These are phyloP conservation scores for Andricus curvator DNA, from an alignment of 2,888 invertebrate species.

Conservation along the genomic window DNA sequence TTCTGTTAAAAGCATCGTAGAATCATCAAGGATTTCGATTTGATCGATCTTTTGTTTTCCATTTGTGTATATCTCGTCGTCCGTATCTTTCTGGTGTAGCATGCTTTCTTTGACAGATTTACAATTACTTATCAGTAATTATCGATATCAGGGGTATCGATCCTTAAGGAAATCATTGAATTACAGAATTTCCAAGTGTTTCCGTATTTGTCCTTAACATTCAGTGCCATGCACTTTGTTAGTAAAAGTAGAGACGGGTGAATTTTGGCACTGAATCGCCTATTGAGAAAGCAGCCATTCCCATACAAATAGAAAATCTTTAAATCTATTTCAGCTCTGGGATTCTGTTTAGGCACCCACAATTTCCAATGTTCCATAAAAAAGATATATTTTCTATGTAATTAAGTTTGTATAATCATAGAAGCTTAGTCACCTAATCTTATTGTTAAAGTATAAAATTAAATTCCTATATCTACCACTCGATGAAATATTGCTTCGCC, in stretches of 20 bases:
- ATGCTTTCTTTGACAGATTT: conserved; percentile 65
- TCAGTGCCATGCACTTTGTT: conserved; percentile 7
- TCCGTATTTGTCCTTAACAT: not conserved
- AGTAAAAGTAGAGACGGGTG: conserved; percentile 6
- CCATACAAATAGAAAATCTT: not conserved
- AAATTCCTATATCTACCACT: too few relatives aligned
- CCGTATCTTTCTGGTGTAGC: conserved; percentile 72
- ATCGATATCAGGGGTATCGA: not conserved
- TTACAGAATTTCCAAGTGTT: conserved; percentile 29
- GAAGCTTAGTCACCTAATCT: too few relatives aligned
- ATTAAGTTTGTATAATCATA: too few relatives aligned
- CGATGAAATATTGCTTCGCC: too few relatives aligned
- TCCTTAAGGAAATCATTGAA: conserved; percentile 17
- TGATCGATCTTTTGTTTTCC: conserved; percentile 50
- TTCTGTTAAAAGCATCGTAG: conserved; percentile 59
- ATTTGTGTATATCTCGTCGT: conserved; percentile 68
- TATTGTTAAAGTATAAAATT: too few relatives aligned
- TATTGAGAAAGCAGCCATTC: conserved; percentile 30
- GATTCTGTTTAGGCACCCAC: too few relatives aligned
- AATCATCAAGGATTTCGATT: conserved; percentile 56
- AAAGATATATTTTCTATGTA: too few relatives aligned
- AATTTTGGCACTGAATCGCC: not conserved
- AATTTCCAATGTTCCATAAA: too few relatives aligned
- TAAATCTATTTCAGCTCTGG: not conserved
- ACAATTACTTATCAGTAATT: conserved; percentile 11